Base-by-base conservation (phyloP, 1,140 invertebrate species). In the Campoletis sonorensis region DNA sequence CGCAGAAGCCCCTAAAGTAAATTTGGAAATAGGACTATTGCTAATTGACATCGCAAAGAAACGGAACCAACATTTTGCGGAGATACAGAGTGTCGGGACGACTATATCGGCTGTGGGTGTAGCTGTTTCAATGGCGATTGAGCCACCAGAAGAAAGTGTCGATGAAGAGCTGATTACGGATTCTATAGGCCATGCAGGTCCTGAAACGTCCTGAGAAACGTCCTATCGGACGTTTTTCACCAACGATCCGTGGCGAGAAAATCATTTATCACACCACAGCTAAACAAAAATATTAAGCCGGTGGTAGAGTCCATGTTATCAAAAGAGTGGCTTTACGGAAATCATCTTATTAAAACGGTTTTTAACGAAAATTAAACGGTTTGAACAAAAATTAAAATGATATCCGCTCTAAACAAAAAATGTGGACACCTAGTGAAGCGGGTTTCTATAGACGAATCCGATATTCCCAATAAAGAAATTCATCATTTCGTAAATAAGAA, bases 1-100 rank as follows among this genome's bases (percentile, higher is more conserved):
- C 58, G 27, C 49, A 37, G 82, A 84, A 68, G 84, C 84, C 15
- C 81, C 84, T 8, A 79, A 81, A 40, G 5, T 84, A 26, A 80
- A 84, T 45, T 40, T 70, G 16, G 79, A 82, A 37, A 76, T 84
- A 15, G 75, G 79, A 8, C 81, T 79, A 23, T n/a, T 79, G 21
- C 37, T 79, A 5, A 75, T 23, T 16, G 81, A 80, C 16, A 79
- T 81, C n/a, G 30, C 79, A 0, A 84, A 81, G 21, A 79, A 84
- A 79, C 81, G 76, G 37, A 80, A 84, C 11, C 51, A 79, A 8
- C 82, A 84, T 23, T 84, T 84, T 61, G n/a, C 75, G 16, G 72
- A 84, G 10, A 77, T 72, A 27, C 79, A 83, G 61, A 81, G 79
- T 76, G 79, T 81, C 51, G 82, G 70, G 8, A 75, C 79, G 8